Conservation (phyloP, 2,797 vertebrate genomes). For the Bryconaethiops microstoma region DNA sequence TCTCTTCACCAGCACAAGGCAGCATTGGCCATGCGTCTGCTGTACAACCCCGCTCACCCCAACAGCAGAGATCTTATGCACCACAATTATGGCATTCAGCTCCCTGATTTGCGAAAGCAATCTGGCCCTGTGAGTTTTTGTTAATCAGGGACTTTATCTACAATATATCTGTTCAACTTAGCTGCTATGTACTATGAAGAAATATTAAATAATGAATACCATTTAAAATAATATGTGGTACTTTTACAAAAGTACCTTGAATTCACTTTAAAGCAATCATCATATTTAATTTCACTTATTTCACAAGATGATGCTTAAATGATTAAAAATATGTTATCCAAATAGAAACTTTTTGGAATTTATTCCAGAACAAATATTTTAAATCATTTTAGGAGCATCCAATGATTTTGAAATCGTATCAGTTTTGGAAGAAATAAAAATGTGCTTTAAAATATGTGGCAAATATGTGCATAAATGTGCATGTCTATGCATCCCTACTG, state of each 20-base stretch:
- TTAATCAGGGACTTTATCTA: background rate
- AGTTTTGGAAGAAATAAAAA: too few relatives aligned
- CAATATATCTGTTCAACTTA: background rate
- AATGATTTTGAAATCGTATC: too few relatives aligned
- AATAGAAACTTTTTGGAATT: background rate
- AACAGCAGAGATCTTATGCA: conserved; percentile 72
- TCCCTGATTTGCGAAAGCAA: conserved; percentile 77
- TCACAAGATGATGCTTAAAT: too few relatives aligned
- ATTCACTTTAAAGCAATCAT: too few relatives aligned
- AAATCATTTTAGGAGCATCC: too few relatives aligned
- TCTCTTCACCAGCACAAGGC: conserved; percentile 77
- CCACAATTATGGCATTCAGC: conserved; percentile 72
- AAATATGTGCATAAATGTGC: too few relatives aligned
- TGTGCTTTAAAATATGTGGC: too few relatives aligned
- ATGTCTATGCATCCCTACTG: too few relatives aligned
- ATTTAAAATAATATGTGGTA: too few relatives aligned
- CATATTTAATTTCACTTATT: too few relatives aligned
- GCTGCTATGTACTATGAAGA: background rate
- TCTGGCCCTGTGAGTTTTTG: conserved; percentile 76
- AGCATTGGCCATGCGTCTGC: conserved; percentile 73
- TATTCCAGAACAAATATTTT: background rate
- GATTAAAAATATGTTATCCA: too few relatives aligned
- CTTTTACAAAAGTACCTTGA: too few relatives aligned
- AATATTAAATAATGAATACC: background rate
- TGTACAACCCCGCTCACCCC: conserved; percentile 70